phyloP scores from a whole-genome alignment of 2,888 invertebrate species.

The Dynastes grantii region DNA sequence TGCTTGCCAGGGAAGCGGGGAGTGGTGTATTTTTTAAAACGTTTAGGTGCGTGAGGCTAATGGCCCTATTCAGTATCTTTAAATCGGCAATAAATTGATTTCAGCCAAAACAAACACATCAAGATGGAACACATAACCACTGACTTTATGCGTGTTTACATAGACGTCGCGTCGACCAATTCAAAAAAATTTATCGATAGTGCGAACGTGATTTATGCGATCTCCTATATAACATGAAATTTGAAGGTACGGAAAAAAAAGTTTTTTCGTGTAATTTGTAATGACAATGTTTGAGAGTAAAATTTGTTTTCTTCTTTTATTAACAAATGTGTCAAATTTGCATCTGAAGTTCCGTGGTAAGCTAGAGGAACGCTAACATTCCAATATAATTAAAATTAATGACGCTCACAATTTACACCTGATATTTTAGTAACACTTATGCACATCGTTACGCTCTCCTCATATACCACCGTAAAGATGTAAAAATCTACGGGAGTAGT shows the following conservation, averaged over 20 bases:
- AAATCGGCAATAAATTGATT: conserved; percentile 46
- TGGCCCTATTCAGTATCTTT: conserved; percentile 54
- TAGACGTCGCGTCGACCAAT: conserved; percentile 20
- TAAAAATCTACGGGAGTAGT: conserved; percentile 2
- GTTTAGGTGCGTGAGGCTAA: conserved; percentile 48
- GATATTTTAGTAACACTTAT: conserved; percentile 34
- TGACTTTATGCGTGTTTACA: conserved; percentile 45
- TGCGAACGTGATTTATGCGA: conserved; percentile 45
- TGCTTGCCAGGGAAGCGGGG: not conserved
- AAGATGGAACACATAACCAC: conserved; percentile 40
- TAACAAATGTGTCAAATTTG: not conserved
- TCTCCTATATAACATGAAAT: conserved; percentile 25
- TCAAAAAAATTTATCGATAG: conserved; percentile 46
- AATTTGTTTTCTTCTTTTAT: no score
- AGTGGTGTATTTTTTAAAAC: conserved; percentile 36
- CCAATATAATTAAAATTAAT: conserved; percentile 45
- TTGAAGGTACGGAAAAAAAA: conserved; percentile 12
- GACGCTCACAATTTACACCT: conserved; percentile 43
- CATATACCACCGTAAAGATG: not conserved
- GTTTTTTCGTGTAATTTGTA: not conserved
- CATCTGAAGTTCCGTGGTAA: not conserved
- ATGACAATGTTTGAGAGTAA: no score
- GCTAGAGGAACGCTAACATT: conserved; percentile 19
- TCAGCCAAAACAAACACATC: conserved; percentile 48
- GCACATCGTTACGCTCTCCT: not conserved